Evolutionary conservation across 2,113 vertebrate species (phyloP), one percentile per base, ranked within the genome.

Genomic region (Stomatorhinus ivindoensis): DNA sequence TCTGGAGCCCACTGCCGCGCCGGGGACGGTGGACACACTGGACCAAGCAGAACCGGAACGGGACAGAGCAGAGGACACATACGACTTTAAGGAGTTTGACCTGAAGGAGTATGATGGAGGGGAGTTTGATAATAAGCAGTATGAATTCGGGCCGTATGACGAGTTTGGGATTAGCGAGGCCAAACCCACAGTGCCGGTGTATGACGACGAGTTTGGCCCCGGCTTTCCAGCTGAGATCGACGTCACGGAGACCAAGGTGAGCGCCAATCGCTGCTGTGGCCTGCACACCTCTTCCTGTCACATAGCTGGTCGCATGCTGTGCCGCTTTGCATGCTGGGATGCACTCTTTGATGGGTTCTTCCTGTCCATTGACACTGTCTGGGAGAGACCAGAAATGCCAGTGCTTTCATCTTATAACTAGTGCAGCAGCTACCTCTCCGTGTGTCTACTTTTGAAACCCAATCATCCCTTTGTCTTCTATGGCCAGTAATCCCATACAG

Each of bases 161-260:
- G 98, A 98, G 94, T 98, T 97, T 92, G 97, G 96, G 94, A 96
- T 96, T 53, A 96, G 95, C 91, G 96, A 95, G 93, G 95, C 97
- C 88, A 96, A 96, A 91, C 94, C 96, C 91, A 95, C 95, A 87
- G 92, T 89, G 73, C 89, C 95, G 44, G 92, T 93, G 94, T 95
- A 96, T 39, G 91, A 95, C n/a, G 97, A 98, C 91, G 97, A 97
- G 92, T 96, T 99, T 96, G 98, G 98, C 94, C 97, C 96, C 46
- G 98, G 97, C 95, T 96, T 98, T 44, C 97, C 98, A 48, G 98
- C 98, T 82, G 98, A 99, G 94, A 99, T 96, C 15, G 97, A 98
- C 96, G 91, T 98, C 93, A 97, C 96, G 88, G 97, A 98, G 93
- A 96, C 96, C 51, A 95, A 95, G 42, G 98, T 99, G 97, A 99